Evolutionary conservation across 2,888 invertebrate species (phyloP), one percentile per base, ranked within the genome.

Genomic region (Gnatocerus cornutus): DNA sequence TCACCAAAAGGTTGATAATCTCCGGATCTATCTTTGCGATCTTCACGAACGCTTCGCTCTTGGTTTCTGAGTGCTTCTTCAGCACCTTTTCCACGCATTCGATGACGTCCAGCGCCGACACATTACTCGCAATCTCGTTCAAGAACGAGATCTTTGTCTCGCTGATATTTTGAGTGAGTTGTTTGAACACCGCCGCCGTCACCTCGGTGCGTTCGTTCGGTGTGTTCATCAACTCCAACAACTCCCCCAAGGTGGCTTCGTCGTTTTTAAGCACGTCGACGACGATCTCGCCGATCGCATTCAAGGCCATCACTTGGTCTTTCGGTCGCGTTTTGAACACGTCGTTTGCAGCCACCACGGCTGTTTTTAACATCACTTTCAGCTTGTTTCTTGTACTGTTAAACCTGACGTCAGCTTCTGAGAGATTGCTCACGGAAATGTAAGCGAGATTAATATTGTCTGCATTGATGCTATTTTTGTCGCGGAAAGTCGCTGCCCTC

Each of bases 141-240:
- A 92, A 84, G 33, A 90, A 85, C 73, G 91, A 90, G 3, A 91
- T 86, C 83, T 92, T 91, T 10, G 88, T 90, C 76, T 88, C 87
- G 84, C 73, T 87, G 76, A 79, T 87, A 86, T 85, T 88, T 85
- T 85, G 87, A 82, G 79, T 85, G 3, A 85, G 76, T 58, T 83
- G 82, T 72, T 82, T 84, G 12, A 84, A 78, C 21, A 84, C 79
- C 0, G 79, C 74, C 9, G 80, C 80, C 68, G 82, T 83, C n/a
- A 84, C 75, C 71, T 84, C 84, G 43, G 81, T 80, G 37, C 85
- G 76, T 65, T 84, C 84, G 3, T 79, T 66, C 1, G 81, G 78
- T 0, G 84, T 84, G 48, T 82, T 82, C 80, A 84, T 80, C 9
- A 84, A 63, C 16, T 80, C 71, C 13, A 82, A 77, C 10, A 85